Percentiles rank a stretch among this genome's conserved stretches.
Conservation (phyloP, 92 coral and sea anemone species). For the Parazoanthus darwini region DNA sequence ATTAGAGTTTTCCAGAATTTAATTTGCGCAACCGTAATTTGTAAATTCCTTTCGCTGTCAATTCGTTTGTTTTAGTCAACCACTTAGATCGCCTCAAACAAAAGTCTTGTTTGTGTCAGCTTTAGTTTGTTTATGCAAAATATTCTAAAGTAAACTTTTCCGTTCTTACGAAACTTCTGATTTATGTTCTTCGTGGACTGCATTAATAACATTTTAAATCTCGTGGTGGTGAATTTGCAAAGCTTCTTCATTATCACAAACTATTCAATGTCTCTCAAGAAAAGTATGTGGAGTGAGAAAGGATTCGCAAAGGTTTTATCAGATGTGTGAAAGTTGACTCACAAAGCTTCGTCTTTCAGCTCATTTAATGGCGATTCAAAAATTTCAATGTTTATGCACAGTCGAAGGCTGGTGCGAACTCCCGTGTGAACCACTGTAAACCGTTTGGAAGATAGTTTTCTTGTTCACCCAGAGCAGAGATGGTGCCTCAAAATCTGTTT, state of each 20-base stretch:
- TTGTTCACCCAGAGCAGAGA: neutral
- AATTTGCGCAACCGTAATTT: neutral
- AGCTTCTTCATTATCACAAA: neutral
- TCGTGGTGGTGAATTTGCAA: neutral
- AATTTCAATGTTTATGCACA: neutral
- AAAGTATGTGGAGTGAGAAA: neutral
- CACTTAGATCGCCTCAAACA: neutral
- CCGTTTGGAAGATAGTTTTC: neutral
- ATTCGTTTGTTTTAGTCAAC: neutral
- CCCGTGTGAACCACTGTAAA: neutral
- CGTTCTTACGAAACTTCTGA: neutral
- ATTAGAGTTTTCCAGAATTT: neutral
- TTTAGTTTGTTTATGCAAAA: constrained; percentile 19
- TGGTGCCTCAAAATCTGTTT: neutral
- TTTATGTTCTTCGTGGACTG: neutral
- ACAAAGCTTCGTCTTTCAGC: neutral
- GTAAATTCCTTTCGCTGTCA: constrained; percentile 12
- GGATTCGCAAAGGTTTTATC: neutral
- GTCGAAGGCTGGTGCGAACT: neutral
- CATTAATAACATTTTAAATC: neutral
- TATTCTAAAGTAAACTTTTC: constrained; percentile 10
- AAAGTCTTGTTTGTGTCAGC: neutral
- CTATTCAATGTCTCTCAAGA: neutral
- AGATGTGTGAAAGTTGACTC: neutral
- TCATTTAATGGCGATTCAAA: neutral